Base-by-base conservation (phyloP, 92 coral and sea anemone genomes). In the Muricea muricata region DNA sequence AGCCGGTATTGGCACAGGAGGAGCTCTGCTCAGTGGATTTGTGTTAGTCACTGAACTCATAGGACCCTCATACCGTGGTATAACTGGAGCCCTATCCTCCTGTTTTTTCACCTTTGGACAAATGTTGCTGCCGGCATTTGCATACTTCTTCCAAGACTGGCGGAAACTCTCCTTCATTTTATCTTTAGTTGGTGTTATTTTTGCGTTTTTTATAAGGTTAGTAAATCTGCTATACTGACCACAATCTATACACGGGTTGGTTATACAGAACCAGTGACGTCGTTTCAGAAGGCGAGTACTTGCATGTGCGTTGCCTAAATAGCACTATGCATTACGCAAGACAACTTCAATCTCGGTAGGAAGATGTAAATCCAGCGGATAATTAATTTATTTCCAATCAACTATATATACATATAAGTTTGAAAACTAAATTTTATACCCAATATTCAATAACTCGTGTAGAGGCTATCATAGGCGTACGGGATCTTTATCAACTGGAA, bases 51-150 rank as follows among this genome's bases (percentile, higher is more conserved):
- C 97, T 58, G 98, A 95, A 83, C 93, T 95, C 31, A 90, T 95
- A 79, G 98, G 98, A 26, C 98, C 98, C 8, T 93, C 98, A 9
- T 93, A 95, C 70, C 83, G 98, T 54, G 98, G 98, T 6, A 90
- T 95, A 87, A 97, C 95, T 52, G 98, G 98, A 7, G 89, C 90
- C 1, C 76, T 95, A 91, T 91, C 97, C 0, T 97, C 94, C 73
- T 95, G 98, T 32, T 95, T 95, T 60, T 95, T 95, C 72, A 95
- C 98, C 11, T 84, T 88, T n/a, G 98, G 98, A 33, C 93, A 93
- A 33, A 80, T 95, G 33, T 86, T 93, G 75, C 85, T 95, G 37
- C 98, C 98, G 1, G 81, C 89, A 65, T 88, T 93, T 55, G 94
- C 98, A 0, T 93, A 91, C 63, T 84, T 93, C 32, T 89, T 95